These are phyloP conservation scores for Scaeva pyrastri DNA, from an alignment of 2,888 invertebrate species.

Conservation along the genomic window DNA sequence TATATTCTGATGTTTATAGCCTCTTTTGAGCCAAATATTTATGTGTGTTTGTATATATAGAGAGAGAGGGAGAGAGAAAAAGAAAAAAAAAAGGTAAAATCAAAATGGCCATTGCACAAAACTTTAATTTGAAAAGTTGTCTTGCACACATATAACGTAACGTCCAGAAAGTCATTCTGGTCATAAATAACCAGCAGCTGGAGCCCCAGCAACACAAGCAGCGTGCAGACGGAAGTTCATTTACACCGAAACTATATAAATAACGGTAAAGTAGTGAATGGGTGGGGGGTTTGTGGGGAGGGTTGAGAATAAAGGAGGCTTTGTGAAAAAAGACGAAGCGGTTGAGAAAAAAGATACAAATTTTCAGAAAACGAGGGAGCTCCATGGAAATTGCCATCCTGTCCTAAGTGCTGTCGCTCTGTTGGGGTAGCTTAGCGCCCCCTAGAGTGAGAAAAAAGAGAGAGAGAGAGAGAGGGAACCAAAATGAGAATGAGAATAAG, in stretches of 20 bases:
- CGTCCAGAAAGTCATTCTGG: constrained; percentile 73
- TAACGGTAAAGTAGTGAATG: constrained; percentile 36
- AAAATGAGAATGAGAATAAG: too few species aligned
- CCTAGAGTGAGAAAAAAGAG: too few species aligned
- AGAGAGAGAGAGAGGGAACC: background rate
- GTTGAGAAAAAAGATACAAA: constrained; percentile 23
- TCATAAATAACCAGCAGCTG: constrained; percentile 64
- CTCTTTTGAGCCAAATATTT: too few species aligned
- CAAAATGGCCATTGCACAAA: constrained; percentile 60
- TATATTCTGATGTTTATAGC: too few species aligned
- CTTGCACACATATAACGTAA: constrained; percentile 65
- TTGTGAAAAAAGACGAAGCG: constrained; percentile 19
- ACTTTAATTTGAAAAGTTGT: constrained; percentile 75
- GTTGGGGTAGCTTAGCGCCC: background rate
- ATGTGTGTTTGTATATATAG: too few species aligned
- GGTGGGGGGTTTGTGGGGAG: background rate
- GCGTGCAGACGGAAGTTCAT: constrained; percentile 73
- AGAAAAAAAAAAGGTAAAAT: constrained; percentile 24
- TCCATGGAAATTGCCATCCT: constrained; percentile 66
- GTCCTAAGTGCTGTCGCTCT: background rate
- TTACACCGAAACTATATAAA: constrained; percentile 73
- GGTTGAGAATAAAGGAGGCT: background rate
- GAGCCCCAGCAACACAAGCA: constrained; percentile 18
- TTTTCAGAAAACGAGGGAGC: constrained; percentile 13
- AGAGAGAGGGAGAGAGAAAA: too few species aligned